Percentiles rank a stretch among this genome's conserved stretches.
phyloP scores from a whole-genome alignment of 2,797 vertebrate species.

The Zonotrichia albicollis region DNA sequence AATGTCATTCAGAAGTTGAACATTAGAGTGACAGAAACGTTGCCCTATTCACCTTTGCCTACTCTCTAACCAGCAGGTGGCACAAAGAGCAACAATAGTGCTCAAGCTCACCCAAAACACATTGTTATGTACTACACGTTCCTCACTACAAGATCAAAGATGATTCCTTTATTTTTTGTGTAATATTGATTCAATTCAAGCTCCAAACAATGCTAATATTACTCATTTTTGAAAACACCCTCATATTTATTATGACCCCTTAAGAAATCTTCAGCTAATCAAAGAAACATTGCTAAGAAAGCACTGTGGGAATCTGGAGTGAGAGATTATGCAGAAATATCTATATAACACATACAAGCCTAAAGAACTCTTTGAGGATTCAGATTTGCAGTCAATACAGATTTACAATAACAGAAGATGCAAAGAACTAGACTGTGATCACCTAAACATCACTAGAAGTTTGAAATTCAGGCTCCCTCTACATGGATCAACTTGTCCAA shows the following conservation, averaged over 20 bases:
- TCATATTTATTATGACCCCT: not conserved
- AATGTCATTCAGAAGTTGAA: not conserved
- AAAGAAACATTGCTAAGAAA: not conserved
- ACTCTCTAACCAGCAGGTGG: not conserved
- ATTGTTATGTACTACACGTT: not conserved
- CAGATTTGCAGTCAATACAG: not conserved
- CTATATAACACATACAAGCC: not conserved
- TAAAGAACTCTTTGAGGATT: not conserved
- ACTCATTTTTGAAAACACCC: not conserved
- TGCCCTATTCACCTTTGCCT: not conserved
- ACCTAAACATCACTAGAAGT: not conserved
- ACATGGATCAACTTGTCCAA: not conserved
- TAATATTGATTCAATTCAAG: not conserved
- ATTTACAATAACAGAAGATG: not conserved
- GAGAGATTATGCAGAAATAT: not conserved
- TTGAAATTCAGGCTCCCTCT: not conserved
- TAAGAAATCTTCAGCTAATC: not conserved
- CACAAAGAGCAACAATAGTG: not conserved
- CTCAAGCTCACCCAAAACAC: not conserved
- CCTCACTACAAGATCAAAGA: not conserved
- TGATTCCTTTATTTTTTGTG: not conserved
- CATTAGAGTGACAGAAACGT: not conserved
- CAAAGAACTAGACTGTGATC: not conserved
- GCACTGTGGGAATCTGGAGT: not conserved
- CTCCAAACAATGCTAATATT: not conserved